Evolutionary conservation across 2,797 vertebrate genomes (phyloP), one percentile per base, ranked within the genome.

Genomic region (Botia almorhae): DNA sequence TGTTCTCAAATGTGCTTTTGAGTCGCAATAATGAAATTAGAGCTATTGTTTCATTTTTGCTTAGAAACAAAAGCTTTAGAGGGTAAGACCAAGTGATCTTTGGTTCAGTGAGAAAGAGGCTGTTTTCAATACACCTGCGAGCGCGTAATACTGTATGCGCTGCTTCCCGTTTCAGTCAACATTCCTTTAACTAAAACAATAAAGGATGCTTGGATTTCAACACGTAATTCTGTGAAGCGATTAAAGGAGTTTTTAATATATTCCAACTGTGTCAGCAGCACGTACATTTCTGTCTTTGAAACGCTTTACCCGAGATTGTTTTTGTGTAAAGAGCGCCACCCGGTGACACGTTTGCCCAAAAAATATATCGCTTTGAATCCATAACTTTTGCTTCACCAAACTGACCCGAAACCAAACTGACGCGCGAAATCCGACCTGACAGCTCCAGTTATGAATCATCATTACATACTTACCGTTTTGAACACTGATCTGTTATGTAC

Each of bases 11-110:
- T 76, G 55, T 11, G 13, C 60, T 13, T 29, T 72, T 69, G 61
- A 74, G 65, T 67, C 55, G 10, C 39, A 61, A 55, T 72, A 82
- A 76, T 71, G 26, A 61, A 81, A 76, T 70, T 48, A 69, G 43
- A 19, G 29, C 8, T 5, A 43, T 72, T 80, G 61, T 72, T 67
- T 39, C 14, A 48, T 68, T 61, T 46, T 7, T 72, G 14, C 55
- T 73, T 81, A 39, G 29, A 60, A 70, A 26, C 21, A 10, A 46
- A 26, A 56, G 55, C 46, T 69, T 58, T 5, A 61, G 48, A 46
- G 26, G 29, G 77, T 7, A 46, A 13, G n/a, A 55, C 65, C 8
- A 48, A 51, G 55, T 61, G 60, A 69, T 79, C 69, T 53, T 61
- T 61, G 65, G 51, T 67, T 76, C 67, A 78, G 67, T 78, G 53